A percentile compares a stretch with the other conserved stretches of the same genome.
phyloP scores from a whole-genome alignment of 2,888 invertebrate genomes.

The Horisme vitalbata region DNA sequence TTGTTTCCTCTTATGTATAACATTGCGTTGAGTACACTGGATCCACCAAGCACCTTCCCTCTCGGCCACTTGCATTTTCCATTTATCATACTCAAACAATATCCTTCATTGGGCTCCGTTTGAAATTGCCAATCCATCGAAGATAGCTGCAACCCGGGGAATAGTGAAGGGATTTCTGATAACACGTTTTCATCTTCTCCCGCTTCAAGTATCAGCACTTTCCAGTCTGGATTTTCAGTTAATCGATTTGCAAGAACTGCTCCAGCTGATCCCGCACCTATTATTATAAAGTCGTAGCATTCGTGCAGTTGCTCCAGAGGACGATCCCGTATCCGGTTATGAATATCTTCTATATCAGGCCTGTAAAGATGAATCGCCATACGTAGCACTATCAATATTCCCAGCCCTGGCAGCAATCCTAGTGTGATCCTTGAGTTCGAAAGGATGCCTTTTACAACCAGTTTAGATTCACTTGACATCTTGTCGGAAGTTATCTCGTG shows the following conservation, averaged over 20 bases:
- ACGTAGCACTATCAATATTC: conserved; percentile 85
- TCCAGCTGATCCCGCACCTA: conserved; percentile 93
- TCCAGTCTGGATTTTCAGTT: conserved; percentile 88
- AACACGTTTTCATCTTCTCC: conserved; percentile 89
- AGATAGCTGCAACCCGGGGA: conserved; percentile 87
- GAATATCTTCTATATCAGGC: conserved; percentile 87
- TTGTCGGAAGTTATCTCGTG: conserved; percentile 16
- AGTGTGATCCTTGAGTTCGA: conserved; percentile 86
- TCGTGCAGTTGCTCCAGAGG: conserved; percentile 77
- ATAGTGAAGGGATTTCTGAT: conserved; percentile 88
- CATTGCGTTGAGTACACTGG: conserved; percentile 95
- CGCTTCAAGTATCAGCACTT: conserved; percentile 90
- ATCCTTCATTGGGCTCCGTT: conserved; percentile 87
- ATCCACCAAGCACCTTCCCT: conserved; percentile 91
- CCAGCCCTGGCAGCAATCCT: conserved; percentile 85
- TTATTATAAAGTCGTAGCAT: conserved; percentile 90
- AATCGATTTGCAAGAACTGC: conserved; percentile 90
- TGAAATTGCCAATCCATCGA: conserved; percentile 92
- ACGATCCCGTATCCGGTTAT: conserved; percentile 83
- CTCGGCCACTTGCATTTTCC: conserved; percentile 89
- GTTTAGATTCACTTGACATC: conserved; percentile 53
- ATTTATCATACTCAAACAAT: conserved; percentile 87
- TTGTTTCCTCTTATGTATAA: conserved; percentile 92
- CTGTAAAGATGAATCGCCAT: conserved; percentile 85
- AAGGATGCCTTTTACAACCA: conserved; percentile 63